Base-by-base conservation (phyloP, 2,797 vertebrate genomes). In the Cryptoprocta ferox region DNA sequence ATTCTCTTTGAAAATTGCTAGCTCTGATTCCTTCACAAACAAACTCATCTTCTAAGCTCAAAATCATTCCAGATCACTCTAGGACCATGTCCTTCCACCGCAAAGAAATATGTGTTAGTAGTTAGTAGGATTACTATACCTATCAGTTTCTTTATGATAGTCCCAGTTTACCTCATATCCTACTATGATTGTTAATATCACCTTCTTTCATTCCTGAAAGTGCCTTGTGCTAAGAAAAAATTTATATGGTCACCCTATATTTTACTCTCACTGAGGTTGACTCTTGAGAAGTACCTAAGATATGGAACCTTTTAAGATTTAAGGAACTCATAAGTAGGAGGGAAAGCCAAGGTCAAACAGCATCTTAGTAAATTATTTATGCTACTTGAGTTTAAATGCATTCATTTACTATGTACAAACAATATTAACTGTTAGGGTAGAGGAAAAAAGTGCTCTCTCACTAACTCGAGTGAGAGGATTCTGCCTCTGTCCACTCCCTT, bases 241-340 rank as follows among this genome's bases (percentile, higher is more conserved):
- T 73, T 37, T 76, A 78, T 50, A 91, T 37, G 39, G 76, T 91
- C 21, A 32, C 9, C 10, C 16, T 24, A 42, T 10, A 88, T 63
- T 78, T 86, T 79, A 89, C 86, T 86, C 30, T 92, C 32, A 82
- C 12, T 28, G 37, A 95, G 37, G 26, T 3, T 68, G 30, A 39
- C 81, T 73, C 24, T 42, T 90, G 39, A 85, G 39, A 11, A 65
- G 12, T 65, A n/a, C 30, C 18, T 81, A 85, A 35, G 3, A 71
- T 37, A 85, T 0, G 48, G 39, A 94, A 73, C 2, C 7, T 83
- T 83, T 45, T 81, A 95, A 78, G 37, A 78, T 61, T 85, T 53
- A 92, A 87, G 53, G 26, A 94, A 94, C 37, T 66, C 68, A 88
- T 81, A 94, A 85, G 37, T 61, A 71, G 63, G 30, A 84, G 24